phyloP scores from a whole-genome alignment of 92 coral and sea anemone genomes.

The Phymanthus crucifer region DNA sequence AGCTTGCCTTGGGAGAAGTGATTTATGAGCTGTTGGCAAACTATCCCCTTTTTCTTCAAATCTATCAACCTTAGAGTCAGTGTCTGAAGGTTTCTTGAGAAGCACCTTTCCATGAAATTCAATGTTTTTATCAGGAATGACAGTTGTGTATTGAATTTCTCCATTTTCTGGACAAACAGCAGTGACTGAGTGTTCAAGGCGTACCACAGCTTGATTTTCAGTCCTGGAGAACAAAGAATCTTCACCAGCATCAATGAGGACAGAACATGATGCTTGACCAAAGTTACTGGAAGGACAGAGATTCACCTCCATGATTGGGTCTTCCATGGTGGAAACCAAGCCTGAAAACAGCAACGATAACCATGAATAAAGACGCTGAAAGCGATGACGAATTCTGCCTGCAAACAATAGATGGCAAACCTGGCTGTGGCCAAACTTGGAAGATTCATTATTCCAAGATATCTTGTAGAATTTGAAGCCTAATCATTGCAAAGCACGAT shows the following conservation, averaged over 20 bases:
- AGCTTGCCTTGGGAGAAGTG: neutral
- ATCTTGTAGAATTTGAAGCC: neutral
- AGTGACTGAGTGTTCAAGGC: constrained; percentile 34
- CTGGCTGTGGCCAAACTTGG: neutral
- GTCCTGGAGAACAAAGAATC: neutral
- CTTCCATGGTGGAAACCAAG: constrained; percentile 7
- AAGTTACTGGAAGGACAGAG: constrained; percentile 28
- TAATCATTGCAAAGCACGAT: neutral
- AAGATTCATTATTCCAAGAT: neutral
- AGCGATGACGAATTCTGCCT: neutral
- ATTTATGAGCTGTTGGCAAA: neutral
- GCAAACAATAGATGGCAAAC: neutral
- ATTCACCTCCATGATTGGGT: constrained; percentile 33
- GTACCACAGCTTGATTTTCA: constrained; percentile 28
- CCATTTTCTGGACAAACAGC: constrained; percentile 32
- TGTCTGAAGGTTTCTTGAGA: neutral
- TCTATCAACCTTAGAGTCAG: neutral
- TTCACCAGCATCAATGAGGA: neutral
- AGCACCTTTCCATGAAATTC: neutral
- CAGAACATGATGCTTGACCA: constrained; percentile 35
- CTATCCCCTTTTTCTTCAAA: neutral
- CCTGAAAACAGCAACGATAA: neutral
- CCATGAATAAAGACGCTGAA: neutral
- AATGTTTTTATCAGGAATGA: constrained; percentile 8
- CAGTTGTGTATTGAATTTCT: constrained; percentile 13